These are phyloP conservation scores for Sycobia sp. DNA, from an alignment of 1,140 invertebrate species.

Conservation along the genomic window DNA sequence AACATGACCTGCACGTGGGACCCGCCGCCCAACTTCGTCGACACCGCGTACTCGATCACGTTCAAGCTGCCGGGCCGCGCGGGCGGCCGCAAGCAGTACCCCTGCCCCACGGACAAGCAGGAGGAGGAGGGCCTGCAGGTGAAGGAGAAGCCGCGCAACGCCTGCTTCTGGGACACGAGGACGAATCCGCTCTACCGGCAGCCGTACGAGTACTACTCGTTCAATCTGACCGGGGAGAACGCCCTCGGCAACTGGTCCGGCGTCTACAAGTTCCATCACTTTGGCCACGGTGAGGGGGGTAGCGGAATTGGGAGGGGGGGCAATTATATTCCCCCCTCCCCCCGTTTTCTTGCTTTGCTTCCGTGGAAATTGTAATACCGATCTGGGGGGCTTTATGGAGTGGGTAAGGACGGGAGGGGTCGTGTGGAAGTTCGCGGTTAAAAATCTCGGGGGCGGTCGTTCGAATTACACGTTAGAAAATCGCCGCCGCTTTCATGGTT, in stretches of 20 bases:
- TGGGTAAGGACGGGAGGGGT: too few relatives aligned
- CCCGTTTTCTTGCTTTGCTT: too few relatives aligned
- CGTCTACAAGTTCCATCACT: slow-evolving; percentile 67
- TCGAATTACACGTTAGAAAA: too few relatives aligned
- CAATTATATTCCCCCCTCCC: background rate
- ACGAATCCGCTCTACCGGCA: slow-evolving; percentile 69
- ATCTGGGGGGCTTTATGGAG: too few relatives aligned
- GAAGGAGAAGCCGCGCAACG: slow-evolving; percentile 41
- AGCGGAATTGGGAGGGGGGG: background rate
- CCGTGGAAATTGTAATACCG: too few relatives aligned
- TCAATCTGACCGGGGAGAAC: slow-evolving; percentile 64
- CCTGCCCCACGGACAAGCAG: slow-evolving; percentile 44
- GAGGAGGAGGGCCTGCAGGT: slow-evolving; percentile 30
- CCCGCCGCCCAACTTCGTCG: slow-evolving; percentile 60
- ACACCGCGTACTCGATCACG: slow-evolving; percentile 64
- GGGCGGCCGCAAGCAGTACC: slow-evolving; percentile 46
- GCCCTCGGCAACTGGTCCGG: slow-evolving; percentile 61
- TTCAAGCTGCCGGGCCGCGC: slow-evolving; percentile 58
- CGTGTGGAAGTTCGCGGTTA: too few relatives aligned
- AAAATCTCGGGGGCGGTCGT: too few relatives aligned
- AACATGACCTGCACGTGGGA: slow-evolving; percentile 71
- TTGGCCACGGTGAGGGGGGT: slow-evolving; percentile 60
- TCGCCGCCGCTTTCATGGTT: too few relatives aligned
- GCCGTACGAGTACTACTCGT: slow-evolving; percentile 63
- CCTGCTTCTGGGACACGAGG: slow-evolving; percentile 63